phyloP scores from a whole-genome alignment of 1,140 invertebrate genomes.

The Brachystomella parvula region DNA sequence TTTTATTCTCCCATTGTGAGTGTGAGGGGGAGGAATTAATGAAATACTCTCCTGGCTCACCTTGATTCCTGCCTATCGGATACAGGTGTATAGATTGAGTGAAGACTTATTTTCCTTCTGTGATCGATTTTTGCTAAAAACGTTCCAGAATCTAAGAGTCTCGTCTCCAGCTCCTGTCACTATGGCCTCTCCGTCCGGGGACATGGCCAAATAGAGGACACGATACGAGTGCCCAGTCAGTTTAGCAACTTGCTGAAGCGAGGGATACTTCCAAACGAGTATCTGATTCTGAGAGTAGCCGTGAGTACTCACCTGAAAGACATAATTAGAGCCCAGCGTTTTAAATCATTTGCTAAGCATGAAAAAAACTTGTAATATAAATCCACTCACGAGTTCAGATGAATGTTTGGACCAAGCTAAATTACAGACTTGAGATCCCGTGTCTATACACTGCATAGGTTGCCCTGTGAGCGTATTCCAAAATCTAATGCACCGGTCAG shows the following conservation, averaged over 20 bases:
- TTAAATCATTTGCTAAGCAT: slow-evolving; percentile 8
- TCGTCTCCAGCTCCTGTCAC: slow-evolving; percentile 99
- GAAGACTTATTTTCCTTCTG: slow-evolving; percentile 91
- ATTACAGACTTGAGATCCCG: slow-evolving; percentile 97
- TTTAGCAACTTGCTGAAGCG: slow-evolving; percentile 93
- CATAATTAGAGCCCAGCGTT: slow-evolving; percentile 3
- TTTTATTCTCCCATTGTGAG: no score
- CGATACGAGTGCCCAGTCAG: slow-evolving; percentile 95
- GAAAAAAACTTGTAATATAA: background rate
- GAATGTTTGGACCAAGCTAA: slow-evolving; percentile 99
- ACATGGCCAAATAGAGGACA: slow-evolving; percentile 94
- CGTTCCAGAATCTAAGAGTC: slow-evolving; percentile 98
- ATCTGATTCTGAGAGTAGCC: slow-evolving; percentile 99
- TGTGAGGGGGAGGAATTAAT: no score
- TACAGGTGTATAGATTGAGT: slow-evolving; percentile 89
- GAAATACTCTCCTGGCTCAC: no score
- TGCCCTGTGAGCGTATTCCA: slow-evolving; percentile 99
- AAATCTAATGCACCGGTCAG: slow-evolving; percentile 94
- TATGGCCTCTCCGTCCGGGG: slow-evolving; percentile 97
- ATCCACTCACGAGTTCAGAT: slow-evolving; percentile 73
- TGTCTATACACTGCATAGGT: slow-evolving; percentile 97
- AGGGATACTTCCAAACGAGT: slow-evolving; percentile 98
- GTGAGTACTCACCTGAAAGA: slow-evolving; percentile 75
- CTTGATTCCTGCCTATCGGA: no score
- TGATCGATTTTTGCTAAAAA: slow-evolving; percentile 93